phyloP scores from a whole-genome alignment of 2,113 vertebrate genomes.

The Nesospiza acunhae region DNA sequence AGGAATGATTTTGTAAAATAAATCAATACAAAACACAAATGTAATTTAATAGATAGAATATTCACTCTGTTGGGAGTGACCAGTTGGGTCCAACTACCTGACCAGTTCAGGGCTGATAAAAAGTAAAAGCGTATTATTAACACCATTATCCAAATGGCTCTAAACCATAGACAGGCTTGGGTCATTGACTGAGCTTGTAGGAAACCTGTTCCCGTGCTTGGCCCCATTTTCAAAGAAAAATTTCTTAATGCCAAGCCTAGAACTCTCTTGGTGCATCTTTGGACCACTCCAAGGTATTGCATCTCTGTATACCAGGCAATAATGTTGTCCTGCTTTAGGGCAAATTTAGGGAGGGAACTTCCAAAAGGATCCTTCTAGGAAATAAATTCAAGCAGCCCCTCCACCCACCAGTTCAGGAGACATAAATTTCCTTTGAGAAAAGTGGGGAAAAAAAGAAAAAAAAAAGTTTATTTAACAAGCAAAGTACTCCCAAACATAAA shows the following conservation, averaged over 20 bases:
- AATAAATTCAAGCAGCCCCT: rapidly evolving
- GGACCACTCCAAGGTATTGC: rapidly evolving
- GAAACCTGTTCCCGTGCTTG: neutral
- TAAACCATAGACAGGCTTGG: neutral
- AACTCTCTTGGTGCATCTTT: neutral
- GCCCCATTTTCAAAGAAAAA: rapidly evolving
- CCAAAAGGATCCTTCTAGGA: neutral
- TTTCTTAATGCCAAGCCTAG: neutral
- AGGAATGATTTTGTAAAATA: neutral
- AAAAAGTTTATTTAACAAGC: neutral
- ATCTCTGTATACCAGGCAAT: neutral
- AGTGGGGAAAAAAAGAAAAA: too few species aligned
- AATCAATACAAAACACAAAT: neutral
- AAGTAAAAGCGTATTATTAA: neutral
- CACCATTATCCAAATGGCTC: neutral
- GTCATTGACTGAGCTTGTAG: rapidly evolving
- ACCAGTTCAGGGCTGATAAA: neutral
- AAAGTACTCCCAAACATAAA: neutral
- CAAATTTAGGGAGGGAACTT: neutral
- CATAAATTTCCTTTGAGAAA: neutral
- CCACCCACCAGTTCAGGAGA: neutral
- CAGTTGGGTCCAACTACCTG: neutral
- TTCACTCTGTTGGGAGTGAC: rapidly evolving
- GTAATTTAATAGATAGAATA: neutral
- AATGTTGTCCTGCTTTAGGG: neutral